These are phyloP conservation scores for Australoheros scitulus DNA, from an alignment of 2,113 vertebrate species.

Conservation along the genomic window DNA sequence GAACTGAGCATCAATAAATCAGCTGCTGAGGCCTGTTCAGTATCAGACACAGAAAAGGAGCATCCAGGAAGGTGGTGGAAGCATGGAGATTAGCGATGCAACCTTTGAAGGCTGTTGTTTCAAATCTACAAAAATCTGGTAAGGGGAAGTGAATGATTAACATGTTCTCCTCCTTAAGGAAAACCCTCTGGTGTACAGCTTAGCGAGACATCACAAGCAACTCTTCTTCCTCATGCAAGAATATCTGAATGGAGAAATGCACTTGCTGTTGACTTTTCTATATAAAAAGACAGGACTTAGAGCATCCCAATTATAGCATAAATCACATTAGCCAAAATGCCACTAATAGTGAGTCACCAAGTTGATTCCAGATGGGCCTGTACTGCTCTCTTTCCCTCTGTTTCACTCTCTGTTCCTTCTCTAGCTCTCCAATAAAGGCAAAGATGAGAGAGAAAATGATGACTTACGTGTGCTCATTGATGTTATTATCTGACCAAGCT, in stretches of 20 bases:
- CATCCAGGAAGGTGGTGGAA: constrained; percentile 43
- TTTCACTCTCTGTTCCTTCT: neutral
- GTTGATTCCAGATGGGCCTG: neutral
- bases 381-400: neutral
- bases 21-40: constrained; percentile 60
- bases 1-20: constrained; percentile 69
- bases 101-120: constrained; percentile 47
- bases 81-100: constrained; percentile 17
- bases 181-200: neutral
- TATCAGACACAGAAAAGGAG: constrained; percentile 60
- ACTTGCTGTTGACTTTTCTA: neutral
- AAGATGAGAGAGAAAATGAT: neutral
- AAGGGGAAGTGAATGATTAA: constrained; percentile 38
- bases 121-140: constrained; percentile 24
- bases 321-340: neutral
- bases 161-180: neutral
- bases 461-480: constrained; percentile 96
- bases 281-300: neutral
- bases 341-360: neutral
- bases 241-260: neutral
- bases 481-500: constrained; percentile 93
- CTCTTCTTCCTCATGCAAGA: neutral
- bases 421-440: neutral
- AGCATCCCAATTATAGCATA: neutral
- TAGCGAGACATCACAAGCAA: neutral